A percentile compares a stretch with the other conserved stretches of the same genome.
Evolutionary conservation across 2,797 vertebrate genomes (phyloP).

Genomic region (Molothrus ater): DNA sequence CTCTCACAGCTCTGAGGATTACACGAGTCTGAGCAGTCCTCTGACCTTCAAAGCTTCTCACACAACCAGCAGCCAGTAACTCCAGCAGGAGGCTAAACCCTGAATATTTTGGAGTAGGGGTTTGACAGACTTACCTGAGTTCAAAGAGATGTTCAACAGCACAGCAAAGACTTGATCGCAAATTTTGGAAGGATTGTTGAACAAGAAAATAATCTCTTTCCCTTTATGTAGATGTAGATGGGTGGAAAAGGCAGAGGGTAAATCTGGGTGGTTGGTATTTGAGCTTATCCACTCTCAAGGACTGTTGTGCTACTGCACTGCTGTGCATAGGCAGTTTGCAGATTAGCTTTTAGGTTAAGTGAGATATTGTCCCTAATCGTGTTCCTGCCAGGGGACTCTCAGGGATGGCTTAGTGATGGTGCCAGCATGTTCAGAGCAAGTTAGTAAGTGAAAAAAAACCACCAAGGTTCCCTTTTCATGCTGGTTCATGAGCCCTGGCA

Average conservation of each 20-base stretch:
- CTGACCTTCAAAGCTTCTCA: conserved; percentile 1
- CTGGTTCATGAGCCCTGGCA: not conserved
- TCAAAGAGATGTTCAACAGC: not conserved
- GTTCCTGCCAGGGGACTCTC: not conserved
- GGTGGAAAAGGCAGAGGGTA: not conserved
- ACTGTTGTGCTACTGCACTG: not conserved
- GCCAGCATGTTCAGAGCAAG: not conserved
- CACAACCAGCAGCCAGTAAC: not conserved
- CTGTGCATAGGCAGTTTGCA: not conserved
- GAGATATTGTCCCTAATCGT: not conserved
- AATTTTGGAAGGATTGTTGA: not conserved
- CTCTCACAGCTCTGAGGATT: not conserved
- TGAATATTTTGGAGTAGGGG: not conserved
- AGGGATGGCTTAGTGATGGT: not conserved
- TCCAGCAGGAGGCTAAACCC: not conserved
- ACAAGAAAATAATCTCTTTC: not conserved
- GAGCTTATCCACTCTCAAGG: not conserved
- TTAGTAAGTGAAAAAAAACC: not conserved
- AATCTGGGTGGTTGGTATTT: not conserved
- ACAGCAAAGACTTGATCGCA: not conserved
- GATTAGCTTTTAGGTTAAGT: not conserved
- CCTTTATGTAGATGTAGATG: not conserved
- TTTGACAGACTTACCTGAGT: not conserved
- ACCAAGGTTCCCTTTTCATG: not conserved
- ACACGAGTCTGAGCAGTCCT: not conserved